Conservation (phyloP, 1,140 invertebrate species). For the Hyles euphorbiae region DNA sequence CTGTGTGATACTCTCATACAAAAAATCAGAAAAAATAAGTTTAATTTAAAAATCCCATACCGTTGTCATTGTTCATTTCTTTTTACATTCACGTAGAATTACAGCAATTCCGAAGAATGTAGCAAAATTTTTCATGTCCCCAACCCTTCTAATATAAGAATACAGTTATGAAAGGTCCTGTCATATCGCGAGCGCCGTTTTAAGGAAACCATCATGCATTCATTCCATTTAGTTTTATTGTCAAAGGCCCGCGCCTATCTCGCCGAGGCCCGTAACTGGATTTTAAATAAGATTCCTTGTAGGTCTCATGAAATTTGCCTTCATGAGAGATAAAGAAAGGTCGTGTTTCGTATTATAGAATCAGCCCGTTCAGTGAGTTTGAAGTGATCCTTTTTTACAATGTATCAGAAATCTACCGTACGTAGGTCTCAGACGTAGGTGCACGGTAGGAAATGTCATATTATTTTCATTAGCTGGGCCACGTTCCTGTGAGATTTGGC, state of each 20-base stretch:
- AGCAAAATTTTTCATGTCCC: conserved; percentile 42
- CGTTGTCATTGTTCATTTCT: no score
- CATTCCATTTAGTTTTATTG: conserved; percentile 74
- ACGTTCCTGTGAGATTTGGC: conserved; percentile 51
- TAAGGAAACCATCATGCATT: conserved; percentile 65
- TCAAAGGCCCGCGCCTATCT: conserved; percentile 67
- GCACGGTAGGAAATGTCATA: conserved; percentile 26
- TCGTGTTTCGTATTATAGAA: conserved; percentile 60
- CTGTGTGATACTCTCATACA: no score
- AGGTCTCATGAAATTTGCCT: conserved; percentile 63
- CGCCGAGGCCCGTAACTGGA: conserved; percentile 58
- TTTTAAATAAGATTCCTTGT: conserved; percentile 71
- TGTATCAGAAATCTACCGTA: conserved; percentile 30
- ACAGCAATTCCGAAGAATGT: no score
- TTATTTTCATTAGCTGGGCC: conserved; percentile 51
- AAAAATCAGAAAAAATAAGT: no score
- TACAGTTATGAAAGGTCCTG: conserved; percentile 37
- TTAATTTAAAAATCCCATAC: no score
- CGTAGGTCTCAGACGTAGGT: conserved; percentile 20
- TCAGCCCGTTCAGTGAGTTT: conserved; percentile 47
- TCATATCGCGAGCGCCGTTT: conserved; percentile 58
- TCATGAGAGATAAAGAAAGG: conserved; percentile 67
- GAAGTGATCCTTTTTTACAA: conserved; percentile 57
- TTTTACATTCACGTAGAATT: no score
- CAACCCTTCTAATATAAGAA: conserved; percentile 52